Conservation (phyloP, 2,888 invertebrate genomes). For the Mellilla xanthometata region DNA sequence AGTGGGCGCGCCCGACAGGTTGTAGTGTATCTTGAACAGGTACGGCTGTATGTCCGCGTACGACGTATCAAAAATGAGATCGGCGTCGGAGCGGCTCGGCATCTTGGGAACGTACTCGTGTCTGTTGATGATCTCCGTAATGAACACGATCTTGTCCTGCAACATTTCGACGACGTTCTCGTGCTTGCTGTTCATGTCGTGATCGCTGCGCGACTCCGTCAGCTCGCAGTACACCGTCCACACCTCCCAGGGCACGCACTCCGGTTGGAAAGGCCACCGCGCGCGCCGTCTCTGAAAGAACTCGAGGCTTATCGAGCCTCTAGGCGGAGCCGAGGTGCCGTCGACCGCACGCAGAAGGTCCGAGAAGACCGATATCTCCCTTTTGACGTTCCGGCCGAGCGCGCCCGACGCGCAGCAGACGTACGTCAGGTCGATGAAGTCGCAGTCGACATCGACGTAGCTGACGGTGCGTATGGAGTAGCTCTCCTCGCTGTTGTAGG, state of each 20-base stretch:
- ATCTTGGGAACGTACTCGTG: conserved; percentile 98
- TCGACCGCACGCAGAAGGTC: conserved; percentile 89
- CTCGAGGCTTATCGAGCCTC: conserved; percentile 95
- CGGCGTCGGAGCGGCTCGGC: conserved; percentile 95
- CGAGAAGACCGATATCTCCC: conserved; percentile 90
- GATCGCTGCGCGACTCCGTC: conserved; percentile 92
- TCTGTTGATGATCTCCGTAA: conserved; percentile 97
- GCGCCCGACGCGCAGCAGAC: conserved; percentile 95
- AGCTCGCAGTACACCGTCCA: conserved; percentile 97
- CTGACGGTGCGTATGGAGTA: conserved; percentile 98
- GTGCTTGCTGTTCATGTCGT: conserved; percentile 92
- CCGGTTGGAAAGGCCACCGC: conserved; percentile 94
- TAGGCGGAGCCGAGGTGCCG: conserved; percentile 80
- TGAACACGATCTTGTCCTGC: conserved; percentile 96
- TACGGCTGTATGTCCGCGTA: conserved; percentile 98
- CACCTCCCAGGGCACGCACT: conserved; percentile 98
- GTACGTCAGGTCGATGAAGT: conserved; percentile 98
- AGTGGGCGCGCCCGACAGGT: conserved; percentile 89
- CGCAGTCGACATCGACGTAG: conserved; percentile 98
- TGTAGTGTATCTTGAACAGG: conserved; percentile 95
- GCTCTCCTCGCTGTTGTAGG: conserved; percentile 95
- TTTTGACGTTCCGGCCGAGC: conserved; percentile 87
- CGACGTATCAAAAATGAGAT: conserved; percentile 96
- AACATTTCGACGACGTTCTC: conserved; percentile 94
- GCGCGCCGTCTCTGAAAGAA: conserved; percentile 96